Evolutionary conservation across 2,888 invertebrate genomes (phyloP).

Genomic region (Platerodrilus igneus): DNA sequence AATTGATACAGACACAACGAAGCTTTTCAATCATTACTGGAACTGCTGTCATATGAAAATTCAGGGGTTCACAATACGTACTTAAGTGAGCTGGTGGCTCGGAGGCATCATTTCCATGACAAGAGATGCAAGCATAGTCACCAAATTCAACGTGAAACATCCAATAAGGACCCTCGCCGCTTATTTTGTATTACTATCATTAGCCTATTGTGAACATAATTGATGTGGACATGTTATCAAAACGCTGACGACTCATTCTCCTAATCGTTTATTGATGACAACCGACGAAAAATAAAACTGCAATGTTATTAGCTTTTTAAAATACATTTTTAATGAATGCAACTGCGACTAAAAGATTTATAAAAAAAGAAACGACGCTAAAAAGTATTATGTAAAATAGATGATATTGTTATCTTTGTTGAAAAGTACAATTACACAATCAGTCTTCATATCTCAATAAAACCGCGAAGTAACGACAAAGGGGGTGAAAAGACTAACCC

Average conservation of each 20-base stretch:
- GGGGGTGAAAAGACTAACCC: slow-evolving; percentile 35
- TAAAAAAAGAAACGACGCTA: slow-evolving; percentile 1
- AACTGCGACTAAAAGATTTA: not conserved
- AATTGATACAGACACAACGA: slow-evolving; percentile 4
- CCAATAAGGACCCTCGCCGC: slow-evolving; percentile 36
- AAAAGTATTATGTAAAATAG: slow-evolving; percentile 8
- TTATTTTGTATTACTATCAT: slow-evolving; percentile 34
- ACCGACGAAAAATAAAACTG: not conserved
- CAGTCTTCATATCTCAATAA: slow-evolving; percentile 40
- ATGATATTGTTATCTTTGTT: slow-evolving; percentile 19
- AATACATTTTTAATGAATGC: not conserved
- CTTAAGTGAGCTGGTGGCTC: slow-evolving; percentile 40
- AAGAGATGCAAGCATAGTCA: slow-evolving; percentile 44
- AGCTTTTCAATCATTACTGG: slow-evolving; percentile 10
- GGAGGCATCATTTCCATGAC: slow-evolving; percentile 58
- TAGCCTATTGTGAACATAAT: slow-evolving; percentile 32
- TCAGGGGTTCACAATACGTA: slow-evolving; percentile 32
- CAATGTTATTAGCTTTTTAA: not conserved
- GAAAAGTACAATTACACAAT: slow-evolving; percentile 43
- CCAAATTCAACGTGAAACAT: slow-evolving; percentile 44
- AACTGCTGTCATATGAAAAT: slow-evolving; percentile 24
- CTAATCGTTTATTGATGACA: slow-evolving; percentile 3
- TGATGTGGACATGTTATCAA: slow-evolving; percentile 28
- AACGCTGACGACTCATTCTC: slow-evolving; percentile 11
- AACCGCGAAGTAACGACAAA: slow-evolving; percentile 33